phyloP scores from a whole-genome alignment of 2,888 invertebrate genomes.

The Hoplodrina ambigua region DNA sequence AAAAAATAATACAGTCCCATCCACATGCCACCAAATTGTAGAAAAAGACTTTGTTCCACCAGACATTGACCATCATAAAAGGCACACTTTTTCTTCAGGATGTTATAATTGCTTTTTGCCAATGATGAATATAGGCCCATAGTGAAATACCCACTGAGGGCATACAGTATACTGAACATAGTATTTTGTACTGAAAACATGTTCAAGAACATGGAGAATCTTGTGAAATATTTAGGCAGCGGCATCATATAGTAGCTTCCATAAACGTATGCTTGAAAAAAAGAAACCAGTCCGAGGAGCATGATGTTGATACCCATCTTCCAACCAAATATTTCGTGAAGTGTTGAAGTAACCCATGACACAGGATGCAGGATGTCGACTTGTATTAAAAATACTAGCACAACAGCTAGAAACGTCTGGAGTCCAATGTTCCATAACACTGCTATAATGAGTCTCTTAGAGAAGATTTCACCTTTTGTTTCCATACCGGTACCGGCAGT shows the following conservation, averaged over 20 bases:
- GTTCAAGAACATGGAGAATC: slow-evolving; percentile 92
- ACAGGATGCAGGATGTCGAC: slow-evolving; percentile 91
- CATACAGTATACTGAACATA: slow-evolving; percentile 89
- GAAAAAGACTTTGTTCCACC: slow-evolving; percentile 92
- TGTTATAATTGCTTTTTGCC: slow-evolving; percentile 90
- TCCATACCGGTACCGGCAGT: slow-evolving; percentile 82
- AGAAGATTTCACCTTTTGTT: slow-evolving; percentile 89
- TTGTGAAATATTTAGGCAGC: slow-evolving; percentile 91
- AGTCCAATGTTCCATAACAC: slow-evolving; percentile 91
- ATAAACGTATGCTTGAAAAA: slow-evolving; percentile 93
- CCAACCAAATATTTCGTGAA: slow-evolving; percentile 90
- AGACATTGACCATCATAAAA: slow-evolving; percentile 90
- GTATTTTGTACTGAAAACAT: slow-evolving; percentile 91
- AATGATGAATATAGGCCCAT: slow-evolving; percentile 93
- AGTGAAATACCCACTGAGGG: slow-evolving; percentile 92
- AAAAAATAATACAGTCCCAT: slow-evolving; percentile 91
- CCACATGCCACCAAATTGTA: slow-evolving; percentile 93
- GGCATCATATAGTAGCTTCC: slow-evolving; percentile 92
- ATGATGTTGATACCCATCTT: slow-evolving; percentile 92
- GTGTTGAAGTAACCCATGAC: slow-evolving; percentile 91
- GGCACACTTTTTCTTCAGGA: slow-evolving; percentile 86
- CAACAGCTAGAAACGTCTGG: slow-evolving; percentile 87
- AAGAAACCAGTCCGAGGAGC: slow-evolving; percentile 91
- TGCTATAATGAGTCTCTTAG: slow-evolving; percentile 91
- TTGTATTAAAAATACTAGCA: slow-evolving; percentile 90